A percentile compares a stretch with the other conserved stretches of the same genome.
Evolutionary conservation across 2,113 vertebrate species (phyloP).

Genomic region (Atlantisia rogersi): DNA sequence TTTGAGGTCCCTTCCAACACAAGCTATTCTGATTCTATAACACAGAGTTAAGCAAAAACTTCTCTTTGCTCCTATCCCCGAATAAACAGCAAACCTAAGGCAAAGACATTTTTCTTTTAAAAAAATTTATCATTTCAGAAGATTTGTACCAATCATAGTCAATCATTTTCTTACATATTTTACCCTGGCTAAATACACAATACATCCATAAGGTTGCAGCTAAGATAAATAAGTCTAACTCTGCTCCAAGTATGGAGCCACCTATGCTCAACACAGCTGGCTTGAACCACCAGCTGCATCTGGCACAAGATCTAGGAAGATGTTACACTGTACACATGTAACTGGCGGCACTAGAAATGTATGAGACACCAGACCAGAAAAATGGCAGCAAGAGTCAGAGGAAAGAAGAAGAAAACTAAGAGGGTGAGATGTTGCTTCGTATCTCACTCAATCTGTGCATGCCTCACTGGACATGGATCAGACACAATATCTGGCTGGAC

Average conservation of each 20-base stretch:
- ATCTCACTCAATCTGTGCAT: fast-evolving
- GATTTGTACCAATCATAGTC: not conserved
- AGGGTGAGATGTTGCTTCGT: not conserved
- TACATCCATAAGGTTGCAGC: not conserved
- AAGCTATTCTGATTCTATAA: too few relatives aligned
- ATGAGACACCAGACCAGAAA: not conserved
- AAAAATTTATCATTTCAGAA: not conserved
- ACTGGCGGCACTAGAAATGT: not conserved
- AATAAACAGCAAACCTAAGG: not conserved
- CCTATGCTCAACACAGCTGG: not conserved
- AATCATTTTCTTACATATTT: not conserved
- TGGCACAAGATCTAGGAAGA: not conserved
- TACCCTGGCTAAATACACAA: not conserved
- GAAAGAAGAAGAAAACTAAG: not conserved
- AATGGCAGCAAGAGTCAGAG: not conserved
- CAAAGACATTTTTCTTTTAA: not conserved
- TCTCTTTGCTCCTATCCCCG: not conserved
- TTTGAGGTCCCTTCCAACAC: too few relatives aligned
- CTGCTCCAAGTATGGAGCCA: not conserved
- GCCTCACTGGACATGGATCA: not conserved
- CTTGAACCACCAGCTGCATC: not conserved
- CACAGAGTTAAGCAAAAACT: not conserved
- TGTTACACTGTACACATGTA: not conserved
- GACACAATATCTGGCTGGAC: not conserved
- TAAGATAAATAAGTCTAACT: not conserved